Percentiles rank a stretch among this genome's conserved stretches.
These are phyloP conservation scores for Diglossa cyanea DNA, from an alignment of 2,797 vertebrate genomes.

Conservation along the genomic window DNA sequence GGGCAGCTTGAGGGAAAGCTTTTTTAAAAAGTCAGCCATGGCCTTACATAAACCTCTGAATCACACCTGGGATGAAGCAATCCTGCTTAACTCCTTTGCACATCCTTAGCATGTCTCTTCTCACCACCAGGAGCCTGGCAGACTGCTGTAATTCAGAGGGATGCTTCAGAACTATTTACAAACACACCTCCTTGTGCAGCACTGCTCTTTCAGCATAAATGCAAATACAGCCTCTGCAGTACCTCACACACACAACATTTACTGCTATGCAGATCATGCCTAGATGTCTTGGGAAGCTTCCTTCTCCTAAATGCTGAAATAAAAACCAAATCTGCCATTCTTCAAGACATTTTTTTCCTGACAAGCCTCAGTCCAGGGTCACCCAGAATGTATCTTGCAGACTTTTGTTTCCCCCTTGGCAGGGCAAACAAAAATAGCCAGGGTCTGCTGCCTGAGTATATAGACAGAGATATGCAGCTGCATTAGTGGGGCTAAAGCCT, in stretches of 20 bases:
- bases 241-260: background rate
- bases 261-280: background rate
- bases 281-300: background rate
- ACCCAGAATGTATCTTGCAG: background rate
- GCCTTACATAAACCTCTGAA: background rate
- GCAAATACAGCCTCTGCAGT: constrained; percentile 42
- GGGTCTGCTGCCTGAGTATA: background rate
- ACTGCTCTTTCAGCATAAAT: constrained; percentile 29
- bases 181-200: background rate
- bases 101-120: constrained; percentile 10
- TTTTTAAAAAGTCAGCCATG: background rate
- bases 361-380: background rate
- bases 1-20: background rate
- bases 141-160: background rate
- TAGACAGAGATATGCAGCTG: background rate
- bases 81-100: background rate
- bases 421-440: background rate
- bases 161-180: constrained; percentile 22
- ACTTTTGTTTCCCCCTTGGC: background rate
- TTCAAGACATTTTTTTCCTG: background rate
- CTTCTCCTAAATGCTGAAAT: background rate
- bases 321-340: background rate
- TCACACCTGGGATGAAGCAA: constrained; percentile 2
- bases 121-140: background rate
- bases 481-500: background rate